Percentiles rank a stretch among this genome's conserved stretches.
phyloP scores from a whole-genome alignment of 2,113 vertebrate species.

The Shinisaurus crocodilurus region DNA sequence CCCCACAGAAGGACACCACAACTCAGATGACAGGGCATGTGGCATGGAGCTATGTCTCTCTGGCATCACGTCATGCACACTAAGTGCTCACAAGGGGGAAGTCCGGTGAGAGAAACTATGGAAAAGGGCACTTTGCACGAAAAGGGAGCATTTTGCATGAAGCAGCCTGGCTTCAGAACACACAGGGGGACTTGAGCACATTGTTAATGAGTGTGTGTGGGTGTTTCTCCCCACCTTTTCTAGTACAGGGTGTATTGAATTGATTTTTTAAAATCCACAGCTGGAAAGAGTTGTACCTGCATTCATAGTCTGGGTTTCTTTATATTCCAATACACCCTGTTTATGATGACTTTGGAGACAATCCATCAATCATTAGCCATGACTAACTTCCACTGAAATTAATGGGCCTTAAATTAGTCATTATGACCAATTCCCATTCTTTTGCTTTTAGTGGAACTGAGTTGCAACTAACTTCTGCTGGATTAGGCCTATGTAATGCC shows the following conservation, averaged over 20 bases:
- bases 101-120: too few relatives aligned
- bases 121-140: too few relatives aligned
- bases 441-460: not conserved
- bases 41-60: too few relatives aligned
- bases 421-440: not conserved
- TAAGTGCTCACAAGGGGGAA: too few relatives aligned
- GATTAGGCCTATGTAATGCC: not conserved
- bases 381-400: slow-evolving; percentile 9
- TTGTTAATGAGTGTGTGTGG: too few relatives aligned
- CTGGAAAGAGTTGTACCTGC: not conserved
- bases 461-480: not conserved
- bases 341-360: slow-evolving; percentile 2
- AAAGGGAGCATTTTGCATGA: too few relatives aligned
- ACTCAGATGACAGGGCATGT: too few relatives aligned
- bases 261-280: not conserved
- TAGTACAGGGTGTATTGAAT: not conserved
- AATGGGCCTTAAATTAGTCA: slow-evolving; percentile 15
- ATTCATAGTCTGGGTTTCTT: not conserved
- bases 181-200: too few relatives aligned
- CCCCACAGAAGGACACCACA: too few relatives aligned
- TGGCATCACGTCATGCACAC: too few relatives aligned
- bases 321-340: not conserved
- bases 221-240: too few relatives aligned
- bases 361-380: slow-evolving; percentile 2
- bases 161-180: too few relatives aligned